These are phyloP conservation scores for Orthosia gothica DNA, from an alignment of 2,888 invertebrate genomes.

Conservation along the genomic window DNA sequence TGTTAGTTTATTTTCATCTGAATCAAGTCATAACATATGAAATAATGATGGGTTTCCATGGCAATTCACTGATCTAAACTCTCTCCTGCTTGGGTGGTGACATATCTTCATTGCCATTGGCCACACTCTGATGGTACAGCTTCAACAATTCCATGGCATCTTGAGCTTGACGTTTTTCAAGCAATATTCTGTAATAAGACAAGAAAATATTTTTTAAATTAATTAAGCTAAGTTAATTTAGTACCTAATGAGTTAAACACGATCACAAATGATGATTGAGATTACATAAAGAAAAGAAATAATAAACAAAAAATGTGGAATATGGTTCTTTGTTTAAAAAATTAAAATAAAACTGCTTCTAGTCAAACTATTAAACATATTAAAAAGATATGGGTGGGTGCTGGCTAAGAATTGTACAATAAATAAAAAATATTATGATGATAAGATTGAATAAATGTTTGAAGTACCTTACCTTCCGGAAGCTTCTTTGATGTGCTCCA, in stretches of 20 bases:
- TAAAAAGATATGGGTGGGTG: neutral
- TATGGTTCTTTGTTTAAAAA: neutral
- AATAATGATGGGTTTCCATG: slow-evolving; percentile 68
- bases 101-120: slow-evolving; percentile 89
- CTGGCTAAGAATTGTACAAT: neutral
- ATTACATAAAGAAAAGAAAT: neutral
- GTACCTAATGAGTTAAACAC: neutral
- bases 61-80: slow-evolving; percentile 76
- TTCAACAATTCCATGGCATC: slow-evolving; percentile 97
- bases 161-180: slow-evolving; percentile 96
- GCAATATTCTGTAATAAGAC: slow-evolving; percentile 91
- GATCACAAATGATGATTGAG: neutral
- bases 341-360: neutral
- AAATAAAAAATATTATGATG: neutral
- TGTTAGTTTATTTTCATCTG: slow-evolving; percentile 37
- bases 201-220: neutral
- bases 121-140: slow-evolving; percentile 92
- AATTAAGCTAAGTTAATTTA: neutral
- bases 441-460: neutral
- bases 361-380: neutral
- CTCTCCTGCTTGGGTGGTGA: slow-evolving; percentile 88
- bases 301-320: neutral
- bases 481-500: slow-evolving; percentile 96
- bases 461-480: slow-evolving; percentile 93
- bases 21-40: slow-evolving; percentile 64